Conservation (phyloP, 2,113 vertebrate genomes). For the Microcebus tavaratra region DNA sequence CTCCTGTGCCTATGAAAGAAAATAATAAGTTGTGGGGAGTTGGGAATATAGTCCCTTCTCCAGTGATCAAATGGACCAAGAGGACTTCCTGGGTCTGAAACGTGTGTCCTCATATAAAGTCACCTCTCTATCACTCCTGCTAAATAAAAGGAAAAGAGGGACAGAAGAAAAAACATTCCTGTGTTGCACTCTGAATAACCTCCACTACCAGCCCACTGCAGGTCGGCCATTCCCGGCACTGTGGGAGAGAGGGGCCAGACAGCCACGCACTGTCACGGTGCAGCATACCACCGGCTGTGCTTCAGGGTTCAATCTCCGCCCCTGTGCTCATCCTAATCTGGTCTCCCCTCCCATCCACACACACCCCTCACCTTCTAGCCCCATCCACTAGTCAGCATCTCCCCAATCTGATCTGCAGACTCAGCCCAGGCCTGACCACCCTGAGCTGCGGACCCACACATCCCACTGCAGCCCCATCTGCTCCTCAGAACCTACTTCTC, state of each 20-base stretch:
- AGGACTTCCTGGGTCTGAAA: background rate
- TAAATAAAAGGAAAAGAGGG: background rate
- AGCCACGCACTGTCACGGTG: accelerated
- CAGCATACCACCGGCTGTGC: background rate
- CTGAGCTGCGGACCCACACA: background rate
- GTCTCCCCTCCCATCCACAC: background rate
- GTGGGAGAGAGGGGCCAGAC: background rate
- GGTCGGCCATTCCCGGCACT: too few relatives aligned
- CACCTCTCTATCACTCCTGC: too few relatives aligned
- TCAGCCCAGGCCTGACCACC: background rate
- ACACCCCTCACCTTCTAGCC: background rate
- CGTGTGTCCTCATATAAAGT: accelerated
- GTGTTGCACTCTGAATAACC: background rate
- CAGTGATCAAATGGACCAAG: background rate
- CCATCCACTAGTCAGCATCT: background rate
- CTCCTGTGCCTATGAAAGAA: constrained; percentile 91
- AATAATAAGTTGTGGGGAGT: background rate
- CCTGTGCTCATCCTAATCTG: background rate
- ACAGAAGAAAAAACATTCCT: background rate
- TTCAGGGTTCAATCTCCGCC: background rate
- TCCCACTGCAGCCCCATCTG: background rate
- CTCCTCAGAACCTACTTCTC: background rate
- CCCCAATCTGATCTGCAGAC: background rate
- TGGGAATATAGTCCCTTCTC: accelerated
- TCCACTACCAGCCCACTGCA: too few relatives aligned